Percentiles rank a stretch among this genome's conserved stretches.
Conservation (phyloP, 2,797 vertebrate species). For the Gorsachius magnificus region DNA sequence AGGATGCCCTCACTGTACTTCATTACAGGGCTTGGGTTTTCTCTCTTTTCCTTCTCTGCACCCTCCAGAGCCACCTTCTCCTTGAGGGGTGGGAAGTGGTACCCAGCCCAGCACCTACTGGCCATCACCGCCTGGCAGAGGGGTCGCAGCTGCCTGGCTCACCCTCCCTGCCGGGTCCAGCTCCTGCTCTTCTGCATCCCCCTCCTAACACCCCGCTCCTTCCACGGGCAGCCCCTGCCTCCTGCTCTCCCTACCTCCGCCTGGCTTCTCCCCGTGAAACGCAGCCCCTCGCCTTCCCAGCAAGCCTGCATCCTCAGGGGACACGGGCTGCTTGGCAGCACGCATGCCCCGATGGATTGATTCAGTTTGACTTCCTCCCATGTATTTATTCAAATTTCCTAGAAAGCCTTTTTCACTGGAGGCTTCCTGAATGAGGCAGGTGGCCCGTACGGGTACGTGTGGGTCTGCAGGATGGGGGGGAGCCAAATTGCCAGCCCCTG, state of each 20-base stretch:
- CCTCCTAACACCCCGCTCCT: not conserved
- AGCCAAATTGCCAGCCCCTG: not conserved
- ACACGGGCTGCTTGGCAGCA: not conserved
- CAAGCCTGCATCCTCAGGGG: not conserved
- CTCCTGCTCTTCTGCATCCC: not conserved
- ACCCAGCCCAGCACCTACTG: not conserved
- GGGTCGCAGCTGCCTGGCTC: not conserved
- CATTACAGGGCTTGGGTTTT: not conserved
- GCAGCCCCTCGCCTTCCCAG: not conserved
- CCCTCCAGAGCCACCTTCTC: not conserved
- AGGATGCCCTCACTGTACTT: not conserved
- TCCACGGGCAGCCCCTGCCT: accelerated
- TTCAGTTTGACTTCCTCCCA: not conserved
- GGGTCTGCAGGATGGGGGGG: not conserved
- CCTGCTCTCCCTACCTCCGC: not conserved
- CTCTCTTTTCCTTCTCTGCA: not conserved
- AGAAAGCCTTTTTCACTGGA: slow-evolving; percentile 35
- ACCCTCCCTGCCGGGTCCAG: not conserved
- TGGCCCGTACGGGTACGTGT: not conserved
- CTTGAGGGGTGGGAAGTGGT: not conserved
- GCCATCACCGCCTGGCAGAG: not conserved
- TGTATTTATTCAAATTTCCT: slow-evolving; percentile 25
- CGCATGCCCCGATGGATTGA: not conserved
- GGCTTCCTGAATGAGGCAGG: slow-evolving; percentile 29
- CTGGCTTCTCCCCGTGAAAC: not conserved